Percentiles rank a stretch among this genome's conserved stretches.
Evolutionary conservation across 2,888 invertebrate species (phyloP).

Genomic region (Thelaira solivaga): DNA sequence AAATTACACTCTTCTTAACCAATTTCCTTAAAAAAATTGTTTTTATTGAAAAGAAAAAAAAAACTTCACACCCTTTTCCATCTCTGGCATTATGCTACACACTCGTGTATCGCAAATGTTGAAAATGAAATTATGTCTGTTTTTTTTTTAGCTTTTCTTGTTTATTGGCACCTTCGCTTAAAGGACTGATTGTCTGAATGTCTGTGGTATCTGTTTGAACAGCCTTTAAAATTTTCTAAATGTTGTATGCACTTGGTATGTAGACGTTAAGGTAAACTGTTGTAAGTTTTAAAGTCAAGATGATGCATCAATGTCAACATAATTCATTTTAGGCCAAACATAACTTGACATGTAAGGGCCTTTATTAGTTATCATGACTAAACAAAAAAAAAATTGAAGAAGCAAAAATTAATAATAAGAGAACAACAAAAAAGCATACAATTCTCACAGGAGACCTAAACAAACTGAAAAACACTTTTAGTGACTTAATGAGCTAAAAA

Average conservation of each 20-base stretch:
- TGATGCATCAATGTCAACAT: constrained; percentile 63
- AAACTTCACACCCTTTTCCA: neutral
- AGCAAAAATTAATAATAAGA: neutral
- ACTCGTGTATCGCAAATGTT: neutral
- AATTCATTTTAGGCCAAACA: constrained; percentile 60
- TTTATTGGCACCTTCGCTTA: constrained; percentile 57
- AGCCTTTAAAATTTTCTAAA: no score
- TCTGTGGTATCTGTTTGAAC: constrained; percentile 1
- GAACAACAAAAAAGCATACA: constrained; percentile 21
- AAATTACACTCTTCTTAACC: no score
- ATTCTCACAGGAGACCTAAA: constrained; percentile 53
- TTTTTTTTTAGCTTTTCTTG: constrained; percentile 47
- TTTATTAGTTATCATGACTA: constrained; percentile 59
- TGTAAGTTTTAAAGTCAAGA: constrained; percentile 48
- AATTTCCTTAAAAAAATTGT: no score
- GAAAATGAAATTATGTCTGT: constrained; percentile 23
- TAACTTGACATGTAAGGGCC: constrained; percentile 48
- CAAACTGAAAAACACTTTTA: constrained; percentile 34
- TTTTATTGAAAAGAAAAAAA: no score
- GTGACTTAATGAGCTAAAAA: constrained; percentile 35
- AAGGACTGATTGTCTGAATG: constrained; percentile 42
- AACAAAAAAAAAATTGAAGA: constrained; percentile 10
- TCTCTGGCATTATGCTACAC: neutral
- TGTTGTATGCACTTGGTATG: no score
- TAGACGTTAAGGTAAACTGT: neutral